A percentile compares a stretch with the other conserved stretches of the same genome.
Evolutionary conservation across 2,888 invertebrate species (phyloP).

Genomic region (Petrophora chlorosata): DNA sequence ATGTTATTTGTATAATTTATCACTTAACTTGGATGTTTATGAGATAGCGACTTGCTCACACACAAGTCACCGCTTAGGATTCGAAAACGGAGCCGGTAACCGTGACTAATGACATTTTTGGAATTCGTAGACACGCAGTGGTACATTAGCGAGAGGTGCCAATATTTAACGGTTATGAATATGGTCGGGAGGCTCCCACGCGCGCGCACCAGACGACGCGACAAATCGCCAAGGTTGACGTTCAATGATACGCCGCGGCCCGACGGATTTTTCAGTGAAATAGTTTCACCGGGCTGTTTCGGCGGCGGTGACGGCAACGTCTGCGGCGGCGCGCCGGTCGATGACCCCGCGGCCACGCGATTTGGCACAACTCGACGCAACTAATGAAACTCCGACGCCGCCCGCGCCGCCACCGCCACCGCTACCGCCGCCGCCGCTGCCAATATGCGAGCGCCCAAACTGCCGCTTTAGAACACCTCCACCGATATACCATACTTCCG

Average conservation of each 20-base stretch:
- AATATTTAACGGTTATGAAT: slow-evolving; percentile 74
- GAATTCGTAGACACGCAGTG: slow-evolving; percentile 38
- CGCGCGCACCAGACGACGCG: slow-evolving; percentile 69
- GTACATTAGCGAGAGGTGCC: slow-evolving; percentile 64
- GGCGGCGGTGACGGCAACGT: slow-evolving; percentile 77
- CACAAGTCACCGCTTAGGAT: slow-evolving; percentile 36
- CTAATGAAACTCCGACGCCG: slow-evolving; percentile 53
- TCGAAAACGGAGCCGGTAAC: slow-evolving; percentile 37
- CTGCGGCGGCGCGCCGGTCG: slow-evolving; percentile 79
- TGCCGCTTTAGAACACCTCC: slow-evolving; percentile 32
- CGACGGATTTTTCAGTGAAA: slow-evolving; percentile 80
- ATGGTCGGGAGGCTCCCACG: slow-evolving; percentile 73
- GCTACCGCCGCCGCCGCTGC: slow-evolving; percentile 29
- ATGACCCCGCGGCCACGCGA: slow-evolving; percentile 73
- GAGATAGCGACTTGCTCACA: slow-evolving; percentile 29
- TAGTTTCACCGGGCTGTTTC: slow-evolving; percentile 73
- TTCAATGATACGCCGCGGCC: slow-evolving; percentile 73
- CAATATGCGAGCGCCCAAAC: slow-evolving; percentile 18
- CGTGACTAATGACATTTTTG: slow-evolving; percentile 45
- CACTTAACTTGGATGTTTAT: slow-evolving; percentile 24
- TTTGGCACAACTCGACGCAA: slow-evolving; percentile 65
- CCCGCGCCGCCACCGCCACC: slow-evolving; percentile 6
- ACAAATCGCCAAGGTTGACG: slow-evolving; percentile 79
- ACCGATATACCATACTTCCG: slow-evolving; percentile 27
- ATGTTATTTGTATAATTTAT: slow-evolving; percentile 27